These are phyloP conservation scores for Standfussiana lucernea DNA, from an alignment of 2,888 invertebrate genomes.

Conservation along the genomic window DNA sequence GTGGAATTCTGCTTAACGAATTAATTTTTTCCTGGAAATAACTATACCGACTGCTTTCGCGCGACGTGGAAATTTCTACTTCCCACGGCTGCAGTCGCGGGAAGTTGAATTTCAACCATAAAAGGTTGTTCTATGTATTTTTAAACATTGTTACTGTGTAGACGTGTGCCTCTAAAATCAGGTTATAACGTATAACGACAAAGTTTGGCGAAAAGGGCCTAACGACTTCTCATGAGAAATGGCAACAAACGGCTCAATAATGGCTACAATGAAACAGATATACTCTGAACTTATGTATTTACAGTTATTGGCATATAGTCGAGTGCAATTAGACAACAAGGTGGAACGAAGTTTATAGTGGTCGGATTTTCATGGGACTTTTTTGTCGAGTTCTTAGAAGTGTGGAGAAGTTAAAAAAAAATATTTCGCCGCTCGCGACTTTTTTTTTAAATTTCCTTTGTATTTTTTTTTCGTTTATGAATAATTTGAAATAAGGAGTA, in stretches of 20 bases:
- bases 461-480: too few species aligned
- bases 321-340: too few species aligned
- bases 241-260: not conserved
- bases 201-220: slow-evolving; percentile 2
- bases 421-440: too few species aligned
- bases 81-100: slow-evolving; percentile 55
- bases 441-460: too few species aligned
- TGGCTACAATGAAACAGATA: not conserved
- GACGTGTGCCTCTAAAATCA: not conserved
- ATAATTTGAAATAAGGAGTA: too few species aligned
- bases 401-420: too few species aligned
- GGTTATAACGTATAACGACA: not conserved
- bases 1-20: slow-evolving; percentile 20
- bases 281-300: not conserved
- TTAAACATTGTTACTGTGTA: slow-evolving; percentile 19
- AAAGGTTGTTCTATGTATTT: slow-evolving; percentile 33
- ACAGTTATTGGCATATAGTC: not conserved
- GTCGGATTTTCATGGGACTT: too few species aligned
- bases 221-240: not conserved
- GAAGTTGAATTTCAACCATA: slow-evolving; percentile 54
- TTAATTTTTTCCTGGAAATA: slow-evolving; percentile 38
- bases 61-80: slow-evolving; percentile 53
- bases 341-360: too few species aligned
- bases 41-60: slow-evolving; percentile 37
- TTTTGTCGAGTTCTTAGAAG: too few species aligned